Conservation (phyloP, 2,888 invertebrate genomes). For the Noctua janthe region DNA sequence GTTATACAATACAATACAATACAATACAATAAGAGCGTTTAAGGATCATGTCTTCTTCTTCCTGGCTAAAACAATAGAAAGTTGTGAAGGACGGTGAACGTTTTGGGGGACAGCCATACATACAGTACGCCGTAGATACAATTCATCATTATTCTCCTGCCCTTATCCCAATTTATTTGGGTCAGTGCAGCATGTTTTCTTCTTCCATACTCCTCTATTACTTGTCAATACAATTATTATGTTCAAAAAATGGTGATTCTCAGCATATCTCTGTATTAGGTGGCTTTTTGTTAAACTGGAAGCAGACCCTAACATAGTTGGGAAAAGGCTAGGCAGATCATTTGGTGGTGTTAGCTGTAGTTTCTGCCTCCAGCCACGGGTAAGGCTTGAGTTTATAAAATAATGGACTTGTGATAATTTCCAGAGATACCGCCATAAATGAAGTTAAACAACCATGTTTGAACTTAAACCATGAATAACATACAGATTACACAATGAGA, state of each 20-base stretch:
- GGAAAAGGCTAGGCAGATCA: not conserved
- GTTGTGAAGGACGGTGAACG: not conserved
- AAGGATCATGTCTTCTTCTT: not conserved
- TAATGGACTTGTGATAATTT: conserved; percentile 13
- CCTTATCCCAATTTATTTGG: too few relatives aligned
- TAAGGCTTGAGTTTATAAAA: not conserved
- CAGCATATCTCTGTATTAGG: not conserved
- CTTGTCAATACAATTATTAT: not conserved
- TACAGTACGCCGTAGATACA: not conserved
- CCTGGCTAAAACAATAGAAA: not conserved
- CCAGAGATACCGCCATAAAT: conserved; percentile 9
- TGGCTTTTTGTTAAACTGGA: not conserved
- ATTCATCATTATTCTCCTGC: not conserved
- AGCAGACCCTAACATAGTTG: not conserved
- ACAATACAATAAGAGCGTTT: not conserved
- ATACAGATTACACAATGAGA: conserved; percentile 25
- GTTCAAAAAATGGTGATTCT: not conserved
- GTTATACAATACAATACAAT: too few relatives aligned
- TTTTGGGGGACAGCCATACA: not conserved
- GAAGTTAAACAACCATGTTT: conserved; percentile 15
- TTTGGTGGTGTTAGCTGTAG: not conserved
- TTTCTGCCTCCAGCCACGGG: not conserved
- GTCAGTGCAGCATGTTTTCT: too few relatives aligned
- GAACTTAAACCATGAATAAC: conserved; percentile 2
- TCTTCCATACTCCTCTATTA: too few relatives aligned